phyloP scores from a whole-genome alignment of 2,797 vertebrate species.

The Pantherophis vulpinus region DNA sequence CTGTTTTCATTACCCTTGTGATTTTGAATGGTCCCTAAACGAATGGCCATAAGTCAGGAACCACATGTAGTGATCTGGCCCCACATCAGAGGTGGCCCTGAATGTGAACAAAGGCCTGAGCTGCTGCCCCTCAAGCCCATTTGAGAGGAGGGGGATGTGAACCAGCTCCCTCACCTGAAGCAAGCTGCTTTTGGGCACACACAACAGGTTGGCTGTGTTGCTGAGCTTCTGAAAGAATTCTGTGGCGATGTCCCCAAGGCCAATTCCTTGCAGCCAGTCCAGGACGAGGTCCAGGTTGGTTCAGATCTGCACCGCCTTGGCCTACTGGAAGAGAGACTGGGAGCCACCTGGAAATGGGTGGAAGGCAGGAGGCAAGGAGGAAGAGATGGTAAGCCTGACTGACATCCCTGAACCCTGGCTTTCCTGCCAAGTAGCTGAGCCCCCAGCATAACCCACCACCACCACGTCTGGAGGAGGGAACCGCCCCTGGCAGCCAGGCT shows the following conservation, averaged over 20 bases:
- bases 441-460: background rate
- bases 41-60: background rate
- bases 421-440: background rate
- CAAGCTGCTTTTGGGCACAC: slow-evolving; percentile 87
- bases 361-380: background rate
- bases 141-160: background rate
- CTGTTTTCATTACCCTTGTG: background rate
- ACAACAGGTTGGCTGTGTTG: slow-evolving; percentile 88
- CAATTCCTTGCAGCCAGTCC: slow-evolving; percentile 90
- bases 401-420: background rate
- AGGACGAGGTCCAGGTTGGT: slow-evolving; percentile 90
- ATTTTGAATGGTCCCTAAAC: background rate
- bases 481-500: background rate
- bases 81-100: background rate
- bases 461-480: background rate
- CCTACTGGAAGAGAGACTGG: slow-evolving; percentile 89
- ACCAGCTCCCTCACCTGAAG: slow-evolving; percentile 78
- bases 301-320: slow-evolving; percentile 88
- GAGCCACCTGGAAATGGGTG: slow-evolving; percentile 57
- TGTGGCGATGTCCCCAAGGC: slow-evolving; percentile 88
- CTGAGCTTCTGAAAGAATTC: slow-evolving; percentile 92
- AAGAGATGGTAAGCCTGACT: background rate
- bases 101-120: background rate
- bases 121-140: background rate
- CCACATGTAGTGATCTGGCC: background rate